Base-by-base conservation (phyloP, 2,888 invertebrate species). In the Ceriagrion tenellum region DNA sequence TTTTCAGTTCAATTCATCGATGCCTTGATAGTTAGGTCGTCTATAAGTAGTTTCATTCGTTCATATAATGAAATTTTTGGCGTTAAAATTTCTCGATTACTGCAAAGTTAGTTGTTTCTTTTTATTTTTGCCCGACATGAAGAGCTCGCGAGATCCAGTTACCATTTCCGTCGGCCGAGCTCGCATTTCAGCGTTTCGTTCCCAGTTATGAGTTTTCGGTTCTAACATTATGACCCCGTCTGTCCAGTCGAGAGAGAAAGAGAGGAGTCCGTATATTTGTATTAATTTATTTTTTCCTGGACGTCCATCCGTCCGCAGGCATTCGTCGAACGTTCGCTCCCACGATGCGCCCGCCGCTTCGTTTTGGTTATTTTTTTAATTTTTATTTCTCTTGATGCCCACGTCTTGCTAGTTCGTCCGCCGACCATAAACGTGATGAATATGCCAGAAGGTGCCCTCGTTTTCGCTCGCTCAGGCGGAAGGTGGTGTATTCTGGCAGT, bases 341-440 rank as follows among this genome's bases (percentile, higher is more conserved):
- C 81, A 81, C 81, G 81, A 81, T 81, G 81, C 81, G 81, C 81
- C 35, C 23, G 13, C 12, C 35, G 12, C 13, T 81, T 35, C 12
- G n/a, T n/a, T n/a, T n/a, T n/a, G n/a, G n/a, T n/a, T n/a, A n/a
- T n/a, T 35, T 81, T 30, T 35, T 18, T 81, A 35, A 26, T 69
- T 69, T 69, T 1, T 69, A n/a, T n/a, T n/a, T n/a, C n/a, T 69
- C 18, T 10, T 12, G 23, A 69, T n/a, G 81, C 35, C 30, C 35
- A 81, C 35, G 6, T 81, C 35, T 59, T 30, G 35, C 18, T 18
- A n/a, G 81, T 18, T 18, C 81, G 30, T 81, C 30, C 81, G 81
- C 81, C 35, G 81, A 81, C 81, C 81, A 35, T 35, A 81, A 81
- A 35, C 81, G 30, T 81, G 81, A 81, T 81, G 81, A 81, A 81